phyloP scores from a whole-genome alignment of 2,113 vertebrate species.

The Emydocephalus ijimae region DNA sequence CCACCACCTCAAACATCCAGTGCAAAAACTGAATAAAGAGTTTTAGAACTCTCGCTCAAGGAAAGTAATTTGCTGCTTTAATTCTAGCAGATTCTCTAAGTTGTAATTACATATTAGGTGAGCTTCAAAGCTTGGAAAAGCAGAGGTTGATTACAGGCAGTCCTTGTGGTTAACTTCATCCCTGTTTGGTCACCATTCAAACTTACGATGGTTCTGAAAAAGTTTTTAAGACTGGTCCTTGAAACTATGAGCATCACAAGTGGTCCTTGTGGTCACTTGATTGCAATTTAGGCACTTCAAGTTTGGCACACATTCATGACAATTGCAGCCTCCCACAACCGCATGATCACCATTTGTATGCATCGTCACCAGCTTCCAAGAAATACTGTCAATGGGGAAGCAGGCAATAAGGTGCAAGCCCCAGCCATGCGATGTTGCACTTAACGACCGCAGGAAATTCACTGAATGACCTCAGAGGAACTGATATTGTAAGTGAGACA shows the following conservation, averaged over 20 bases:
- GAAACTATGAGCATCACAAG: not conserved
- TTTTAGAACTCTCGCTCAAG: not conserved
- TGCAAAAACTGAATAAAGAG: not conserved
- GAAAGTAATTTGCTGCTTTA: not conserved
- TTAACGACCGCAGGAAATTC: not conserved
- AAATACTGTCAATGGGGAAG: not conserved
- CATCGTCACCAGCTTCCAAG: not conserved
- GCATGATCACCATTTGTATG: not conserved
- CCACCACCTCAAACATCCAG: constrained; percentile 12
- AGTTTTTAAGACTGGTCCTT: not conserved
- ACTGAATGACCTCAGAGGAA: not conserved
- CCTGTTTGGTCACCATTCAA: not conserved
- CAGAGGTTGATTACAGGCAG: not conserved
- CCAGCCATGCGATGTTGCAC: not conserved
- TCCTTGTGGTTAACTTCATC: not conserved
- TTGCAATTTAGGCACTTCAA: not conserved
- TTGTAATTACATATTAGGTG: not conserved
- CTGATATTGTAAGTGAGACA: not conserved
- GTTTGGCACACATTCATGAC: not conserved
- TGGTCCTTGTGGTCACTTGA: not conserved
- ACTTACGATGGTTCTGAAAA: not conserved
- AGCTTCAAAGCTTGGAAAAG: not conserved
- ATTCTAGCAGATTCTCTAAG: not conserved
- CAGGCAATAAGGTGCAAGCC: not conserved
- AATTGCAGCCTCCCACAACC: not conserved